phyloP scores from a whole-genome alignment of 1,140 invertebrate genomes.

The Drosophila yakuba region DNA sequence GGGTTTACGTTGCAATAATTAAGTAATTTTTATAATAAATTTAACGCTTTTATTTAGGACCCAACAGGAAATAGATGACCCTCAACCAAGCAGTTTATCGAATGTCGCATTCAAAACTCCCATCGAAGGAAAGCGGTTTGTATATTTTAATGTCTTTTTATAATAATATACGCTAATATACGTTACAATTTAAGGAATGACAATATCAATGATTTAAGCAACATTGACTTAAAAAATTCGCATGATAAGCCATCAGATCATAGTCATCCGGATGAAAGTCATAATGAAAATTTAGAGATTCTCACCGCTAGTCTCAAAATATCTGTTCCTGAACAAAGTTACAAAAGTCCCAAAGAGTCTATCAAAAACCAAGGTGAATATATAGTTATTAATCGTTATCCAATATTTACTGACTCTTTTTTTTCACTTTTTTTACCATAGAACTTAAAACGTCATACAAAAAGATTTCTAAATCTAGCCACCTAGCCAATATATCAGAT shows the following conservation, averaged over 20 bases:
- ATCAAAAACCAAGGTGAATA: background rate
- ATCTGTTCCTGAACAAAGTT: background rate
- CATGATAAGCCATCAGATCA: background rate
- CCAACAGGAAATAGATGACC: slow-evolving; percentile 89
- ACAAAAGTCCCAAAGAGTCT: background rate
- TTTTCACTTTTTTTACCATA: background rate
- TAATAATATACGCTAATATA: background rate
- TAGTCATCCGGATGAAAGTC: background rate
- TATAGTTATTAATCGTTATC: background rate
- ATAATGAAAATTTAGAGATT: background rate
- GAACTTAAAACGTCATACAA: slow-evolving; percentile 5
- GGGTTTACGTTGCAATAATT: too few species aligned
- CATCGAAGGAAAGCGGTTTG: slow-evolving; percentile 13
- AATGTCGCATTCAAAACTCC: slow-evolving; percentile 10
- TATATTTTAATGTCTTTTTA: background rate
- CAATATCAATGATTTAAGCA: background rate
- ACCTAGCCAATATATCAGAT: slow-evolving; percentile 87
- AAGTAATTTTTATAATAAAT: too few species aligned
- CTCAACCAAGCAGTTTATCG: slow-evolving; percentile 85
- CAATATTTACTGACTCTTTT: background rate
- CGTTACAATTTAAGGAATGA: background rate
- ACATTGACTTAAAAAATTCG: background rate
- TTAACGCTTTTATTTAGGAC: slow-evolving; percentile 29
- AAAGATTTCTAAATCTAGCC: slow-evolving; percentile 69
- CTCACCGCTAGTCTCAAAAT: slow-evolving; percentile 4